These are phyloP conservation scores for Drosophila sechellia DNA, from an alignment of 1,140 invertebrate species.

Conservation along the genomic window DNA sequence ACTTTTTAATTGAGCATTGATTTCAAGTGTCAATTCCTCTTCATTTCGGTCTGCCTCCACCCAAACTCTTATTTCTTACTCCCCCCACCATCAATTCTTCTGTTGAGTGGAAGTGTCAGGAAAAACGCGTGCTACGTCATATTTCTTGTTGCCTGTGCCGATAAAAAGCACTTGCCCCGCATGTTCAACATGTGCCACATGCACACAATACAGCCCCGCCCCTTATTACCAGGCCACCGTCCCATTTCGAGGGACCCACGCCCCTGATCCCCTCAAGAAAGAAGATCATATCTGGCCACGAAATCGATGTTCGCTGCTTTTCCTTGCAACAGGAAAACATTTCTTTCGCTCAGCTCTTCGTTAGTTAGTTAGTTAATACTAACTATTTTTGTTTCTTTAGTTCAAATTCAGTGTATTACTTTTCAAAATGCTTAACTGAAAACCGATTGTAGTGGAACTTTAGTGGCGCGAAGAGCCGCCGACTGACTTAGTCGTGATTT, in stretches of 20 bases:
- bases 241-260: background rate
- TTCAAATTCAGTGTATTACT: no score
- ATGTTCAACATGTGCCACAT: constrained; percentile 29
- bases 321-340: constrained; percentile 19
- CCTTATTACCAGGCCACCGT: background rate
- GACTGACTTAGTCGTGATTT: background rate
- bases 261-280: background rate
- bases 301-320: constrained; percentile 47
- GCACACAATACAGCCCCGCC: constrained; percentile 2
- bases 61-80: background rate
- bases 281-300: constrained; percentile 38
- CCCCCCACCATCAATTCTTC: background rate
- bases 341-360: background rate
- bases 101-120: constrained; percentile 1
- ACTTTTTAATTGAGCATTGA: constrained; percentile 47
- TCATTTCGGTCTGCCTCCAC: background rate
- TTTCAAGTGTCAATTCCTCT: constrained; percentile 59
- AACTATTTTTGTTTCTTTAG: no score
- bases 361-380: no score
- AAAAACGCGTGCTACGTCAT: constrained; percentile 56
- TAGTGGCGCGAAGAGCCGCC: no score
- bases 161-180: constrained; percentile 51
- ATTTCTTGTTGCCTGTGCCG: constrained; percentile 46
- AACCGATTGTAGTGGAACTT: no score
- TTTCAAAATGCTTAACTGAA: no score